Evolutionary conservation across 2,797 vertebrate species (phyloP), one percentile per base, ranked within the genome.

Genomic region (Orestias chungarensis): DNA sequence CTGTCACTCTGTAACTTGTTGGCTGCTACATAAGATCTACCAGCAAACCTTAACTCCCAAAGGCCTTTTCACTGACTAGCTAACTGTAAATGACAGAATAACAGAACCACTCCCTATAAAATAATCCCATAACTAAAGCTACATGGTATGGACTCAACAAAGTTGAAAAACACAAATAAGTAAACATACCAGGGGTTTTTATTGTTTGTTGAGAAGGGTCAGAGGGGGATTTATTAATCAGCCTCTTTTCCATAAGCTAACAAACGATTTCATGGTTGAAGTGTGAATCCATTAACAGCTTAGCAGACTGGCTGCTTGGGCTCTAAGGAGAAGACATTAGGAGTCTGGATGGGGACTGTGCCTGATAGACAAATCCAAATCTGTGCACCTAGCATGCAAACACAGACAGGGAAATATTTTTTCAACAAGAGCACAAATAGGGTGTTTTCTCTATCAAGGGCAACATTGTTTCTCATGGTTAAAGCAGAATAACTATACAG

Each of bases 191-290:
- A 42, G 62, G 18, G 40, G 25, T 17, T 47, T 23, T 67, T 67
- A 49, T 68, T 68, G 49, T 68, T 52, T 52, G 9, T 43, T 46
- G 42, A 25, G 18, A 17, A 6, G 42, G 44, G 65, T 23, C 29
- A 33, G 44, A 14, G 4, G 59, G 6, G 17, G 31, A 38, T 38
- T 18, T 12, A 33, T 27, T 17, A 27, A 10, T 69, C 29, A 9
- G 40, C 20, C 47, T 29, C 27, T 46, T 47, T 33, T 66, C 18
- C 10, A 44, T 46, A 76, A 80, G 78, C 68, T 72, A 70, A 76
- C 40, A 80, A 68, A 85, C 86, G 80, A 88, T 72, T 74, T 84
- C 83, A 79, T 50, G 64, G 52, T 74, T 33, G 64, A 64, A 79
- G 71, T 80, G 73, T 54, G 52, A 74, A 75, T 18, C 68, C 64